Evolutionary conservation across 2,888 invertebrate genomes (phyloP).

Genomic region (Cactoblastis cactorum): DNA sequence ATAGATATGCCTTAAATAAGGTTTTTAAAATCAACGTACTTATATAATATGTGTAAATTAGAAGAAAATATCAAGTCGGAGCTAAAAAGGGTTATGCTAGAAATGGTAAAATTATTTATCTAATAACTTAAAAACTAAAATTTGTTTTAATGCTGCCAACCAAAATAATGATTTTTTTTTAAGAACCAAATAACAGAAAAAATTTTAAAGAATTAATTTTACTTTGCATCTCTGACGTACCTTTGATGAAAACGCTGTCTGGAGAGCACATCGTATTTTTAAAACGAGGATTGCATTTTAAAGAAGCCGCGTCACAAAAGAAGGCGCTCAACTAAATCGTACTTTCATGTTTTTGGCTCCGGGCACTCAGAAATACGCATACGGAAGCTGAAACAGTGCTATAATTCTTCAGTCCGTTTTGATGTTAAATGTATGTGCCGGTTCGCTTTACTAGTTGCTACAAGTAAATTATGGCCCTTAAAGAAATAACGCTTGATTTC

Average conservation of each 20-base stretch:
- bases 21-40: no score
- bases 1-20: no score
- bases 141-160: no score
- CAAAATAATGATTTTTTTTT: no score
- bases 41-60: no score
- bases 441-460: not conserved
- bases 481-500: not conserved
- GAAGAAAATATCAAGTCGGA: conserved; percentile 1
- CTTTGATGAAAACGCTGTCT: conserved; percentile 36
- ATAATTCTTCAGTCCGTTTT: conserved; percentile 43
- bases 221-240: conserved; percentile 34
- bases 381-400: conserved; percentile 49
- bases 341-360: conserved; percentile 53
- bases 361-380: conserved; percentile 42
- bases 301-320: conserved; percentile 38
- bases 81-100: no score
- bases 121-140: no score
- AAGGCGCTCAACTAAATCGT: conserved; percentile 41
- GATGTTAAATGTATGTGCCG: conserved; percentile 22
- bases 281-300: conserved; percentile 41
- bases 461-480: not conserved
- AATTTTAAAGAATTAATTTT: conserved; percentile 15
- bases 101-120: no score
- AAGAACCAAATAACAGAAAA: conserved; percentile 11
- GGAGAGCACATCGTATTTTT: conserved; percentile 38